Percentiles rank a stretch among this genome's conserved stretches.
phyloP scores from a whole-genome alignment of 1,140 invertebrate species.

The Polypedilum vanderplanki region DNA sequence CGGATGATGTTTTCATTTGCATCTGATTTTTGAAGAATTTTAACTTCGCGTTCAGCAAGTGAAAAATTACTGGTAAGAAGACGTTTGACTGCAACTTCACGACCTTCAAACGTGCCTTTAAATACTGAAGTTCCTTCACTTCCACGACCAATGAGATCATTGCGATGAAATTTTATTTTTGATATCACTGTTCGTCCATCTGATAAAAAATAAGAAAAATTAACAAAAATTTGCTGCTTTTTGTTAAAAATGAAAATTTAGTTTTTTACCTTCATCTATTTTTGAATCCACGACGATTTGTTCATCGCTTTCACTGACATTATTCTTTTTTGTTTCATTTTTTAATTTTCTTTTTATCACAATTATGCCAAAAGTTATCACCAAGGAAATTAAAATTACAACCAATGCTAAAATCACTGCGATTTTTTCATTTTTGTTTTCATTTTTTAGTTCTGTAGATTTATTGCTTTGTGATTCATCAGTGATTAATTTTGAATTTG shows the following conservation, averaged over 20 bases:
- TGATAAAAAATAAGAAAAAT: slow-evolving; percentile 54
- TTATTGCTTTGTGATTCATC: too few species aligned
- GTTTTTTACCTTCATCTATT: slow-evolving; percentile 46
- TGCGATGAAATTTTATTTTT: slow-evolving; percentile 82
- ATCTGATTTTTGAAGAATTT: slow-evolving; percentile 89
- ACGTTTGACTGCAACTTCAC: slow-evolving; percentile 91
- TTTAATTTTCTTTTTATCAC: too few species aligned
- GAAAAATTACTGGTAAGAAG: slow-evolving; percentile 90
- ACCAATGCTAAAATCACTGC: too few species aligned
- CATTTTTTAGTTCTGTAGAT: too few species aligned
- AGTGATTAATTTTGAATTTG: too few species aligned
- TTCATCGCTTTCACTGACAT: too few species aligned
- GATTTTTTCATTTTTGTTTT: too few species aligned
- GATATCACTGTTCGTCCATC: slow-evolving; percentile 75
- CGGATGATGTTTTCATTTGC: slow-evolving; percentile 92
- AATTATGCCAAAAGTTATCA: too few species aligned
- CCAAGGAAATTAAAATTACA: too few species aligned
- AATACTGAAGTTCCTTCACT: slow-evolving; percentile 96
- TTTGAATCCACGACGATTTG: too few species aligned
- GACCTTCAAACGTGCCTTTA: slow-evolving; percentile 88
- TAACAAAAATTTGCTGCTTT: slow-evolving; percentile 56
- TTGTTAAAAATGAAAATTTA: slow-evolving; percentile 62
- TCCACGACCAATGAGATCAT: slow-evolving; percentile 85
- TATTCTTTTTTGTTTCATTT: too few species aligned
- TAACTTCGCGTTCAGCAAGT: slow-evolving; percentile 93